Evolutionary conservation across 2,113 vertebrate species (phyloP), one percentile per base, ranked within the genome.

Genomic region (Nymphicus hollandicus): DNA sequence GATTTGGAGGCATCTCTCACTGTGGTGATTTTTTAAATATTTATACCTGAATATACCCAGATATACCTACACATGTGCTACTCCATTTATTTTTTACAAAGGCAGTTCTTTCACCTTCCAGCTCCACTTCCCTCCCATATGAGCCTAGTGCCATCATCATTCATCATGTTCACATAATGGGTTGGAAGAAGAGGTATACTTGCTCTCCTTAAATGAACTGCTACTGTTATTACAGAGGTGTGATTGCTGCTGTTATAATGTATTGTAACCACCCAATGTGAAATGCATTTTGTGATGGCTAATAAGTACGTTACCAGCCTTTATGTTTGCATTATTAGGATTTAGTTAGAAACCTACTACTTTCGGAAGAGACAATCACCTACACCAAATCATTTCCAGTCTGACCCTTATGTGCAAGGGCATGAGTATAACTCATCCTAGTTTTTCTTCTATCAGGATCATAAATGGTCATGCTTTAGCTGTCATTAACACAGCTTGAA

Each of bases 321-420:
- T 95, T 93, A 96, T 97, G 94, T 93, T 96, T 95, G 89, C 86
- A 92, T 97, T 97, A 97, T 97, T 95, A 93, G 93, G 93, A 89
- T 96, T 95, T 95, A 95, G 96, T 96, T 95, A 88, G 94, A 91
- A 96, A 95, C 80, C 52, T 64, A 81, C 95, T 90, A 41, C 91
- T 90, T 93, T 96, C 3, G 0, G 80, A 91, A 78, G 82, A 94
- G 82, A 89, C 64, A 88, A 86, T 95, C 88, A 91, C 58, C 68
- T 43, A 63, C 6, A 2, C 69, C 64, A 84, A 93, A 94, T 90
- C 16, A 71, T 94, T 94, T 91, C 71, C 43, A 91, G 64, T 56
- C 60, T 96, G 93, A 96, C 91, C 93, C 80, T 88, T 93, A 86
- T 66, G 86, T 88, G 88, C 88, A 96, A 96, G 91, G 73, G 81